Conservation (phyloP, 2,113 vertebrate genomes). For the Sialia sialis region DNA sequence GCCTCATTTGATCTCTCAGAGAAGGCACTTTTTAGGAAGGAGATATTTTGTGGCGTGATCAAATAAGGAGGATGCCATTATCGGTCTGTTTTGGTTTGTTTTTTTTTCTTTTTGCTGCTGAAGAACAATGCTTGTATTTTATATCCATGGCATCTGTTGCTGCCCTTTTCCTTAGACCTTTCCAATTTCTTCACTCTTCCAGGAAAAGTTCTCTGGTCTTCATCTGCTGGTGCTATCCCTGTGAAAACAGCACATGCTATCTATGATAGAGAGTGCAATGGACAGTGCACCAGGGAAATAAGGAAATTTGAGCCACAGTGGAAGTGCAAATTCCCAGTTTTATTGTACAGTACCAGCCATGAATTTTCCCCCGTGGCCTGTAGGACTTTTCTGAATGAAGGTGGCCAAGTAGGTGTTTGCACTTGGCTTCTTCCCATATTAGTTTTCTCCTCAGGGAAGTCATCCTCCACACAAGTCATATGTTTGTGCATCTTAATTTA, state of each 20-base stretch:
- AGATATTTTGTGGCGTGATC: not conserved
- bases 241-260: not conserved
- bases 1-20: not conserved
- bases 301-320: not conserved
- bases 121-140: not conserved
- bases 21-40: not conserved
- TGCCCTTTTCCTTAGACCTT: not conserved
- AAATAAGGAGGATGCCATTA: not conserved
- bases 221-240: not conserved
- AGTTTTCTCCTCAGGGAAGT: not conserved
- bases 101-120: not conserved
- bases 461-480: not conserved
- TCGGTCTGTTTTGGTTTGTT: accelerated
- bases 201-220: not conserved
- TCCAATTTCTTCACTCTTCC: not conserved
- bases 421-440: not conserved
- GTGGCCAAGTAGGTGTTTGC: accelerated
- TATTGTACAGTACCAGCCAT: accelerated
- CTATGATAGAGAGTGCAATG: not conserved
- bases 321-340: not conserved
- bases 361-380: not conserved
- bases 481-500: not conserved
- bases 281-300: accelerated
- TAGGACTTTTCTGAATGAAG: not conserved
- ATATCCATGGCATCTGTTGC: accelerated